These are phyloP conservation scores for Zeugodacus cucurbitae DNA, from an alignment of 1,140 invertebrate species.

Conservation along the genomic window DNA sequence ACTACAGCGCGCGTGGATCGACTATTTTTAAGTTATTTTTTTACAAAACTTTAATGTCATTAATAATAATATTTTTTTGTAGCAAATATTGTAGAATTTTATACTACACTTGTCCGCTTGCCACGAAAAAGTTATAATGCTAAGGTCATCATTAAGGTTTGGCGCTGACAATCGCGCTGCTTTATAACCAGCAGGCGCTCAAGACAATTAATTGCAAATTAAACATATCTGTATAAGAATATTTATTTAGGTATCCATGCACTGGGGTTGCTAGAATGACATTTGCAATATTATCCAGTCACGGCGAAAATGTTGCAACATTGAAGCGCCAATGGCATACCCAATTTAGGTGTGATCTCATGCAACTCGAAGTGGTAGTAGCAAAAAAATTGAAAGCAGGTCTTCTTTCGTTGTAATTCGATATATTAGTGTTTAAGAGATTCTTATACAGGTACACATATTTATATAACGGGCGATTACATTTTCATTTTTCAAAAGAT, in stretches of 20 bases:
- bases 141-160: slow-evolving; percentile 33
- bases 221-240: background rate
- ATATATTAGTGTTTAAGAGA: too few species aligned
- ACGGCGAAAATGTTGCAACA: background rate
- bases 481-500: background rate
- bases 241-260: background rate
- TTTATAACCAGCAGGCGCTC: background rate
- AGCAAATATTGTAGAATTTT: background rate
- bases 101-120: background rate
- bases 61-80: slow-evolving; percentile 23
- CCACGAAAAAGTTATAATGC: background rate
- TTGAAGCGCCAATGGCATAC: background rate
- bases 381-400: background rate
- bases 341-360: background rate
- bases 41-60: background rate
- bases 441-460: background rate
- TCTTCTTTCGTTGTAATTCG: background rate
- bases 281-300: background rate
- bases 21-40: background rate
- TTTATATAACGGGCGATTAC: too few species aligned
- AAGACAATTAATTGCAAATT: slow-evolving; percentile 27
- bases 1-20: background rate
- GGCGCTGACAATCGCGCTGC: background rate
- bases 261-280: background rate
- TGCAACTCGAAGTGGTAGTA: background rate